Percentiles rank a stretch among this genome's conserved stretches.
Conservation (phyloP, 1,140 invertebrate genomes). For the Pseudomyrmex cubaensis region DNA sequence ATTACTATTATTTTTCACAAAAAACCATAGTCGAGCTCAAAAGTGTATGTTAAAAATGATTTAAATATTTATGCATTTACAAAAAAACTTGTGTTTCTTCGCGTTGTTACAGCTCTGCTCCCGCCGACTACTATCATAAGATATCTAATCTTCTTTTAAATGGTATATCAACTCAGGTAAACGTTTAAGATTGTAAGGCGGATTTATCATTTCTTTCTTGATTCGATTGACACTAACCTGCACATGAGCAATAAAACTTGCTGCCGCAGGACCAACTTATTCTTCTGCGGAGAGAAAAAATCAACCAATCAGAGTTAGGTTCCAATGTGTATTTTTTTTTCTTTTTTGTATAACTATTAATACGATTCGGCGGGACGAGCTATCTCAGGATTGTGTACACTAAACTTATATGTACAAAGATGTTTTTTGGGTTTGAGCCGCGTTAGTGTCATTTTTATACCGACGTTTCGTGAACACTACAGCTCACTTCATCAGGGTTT, state of each 20-base stretch:
- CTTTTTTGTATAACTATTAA: conserved; percentile 64
- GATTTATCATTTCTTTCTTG: conserved; percentile 79
- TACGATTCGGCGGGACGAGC: conserved; percentile 80
- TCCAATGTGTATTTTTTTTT: conserved; percentile 61
- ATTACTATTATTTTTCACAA: not conserved
- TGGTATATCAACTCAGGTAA: conserved; percentile 76
- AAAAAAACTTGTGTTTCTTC: conserved; percentile 76
- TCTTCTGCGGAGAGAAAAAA: conserved; percentile 89
- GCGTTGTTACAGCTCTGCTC: conserved; percentile 81
- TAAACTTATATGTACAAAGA: not conserved
- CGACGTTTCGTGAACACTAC: too few species aligned
- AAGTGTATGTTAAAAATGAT: conserved; percentile 62
- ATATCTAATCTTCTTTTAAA: conserved; percentile 77
- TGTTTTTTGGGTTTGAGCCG: too few species aligned
- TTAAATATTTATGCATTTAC: conserved; percentile 75
- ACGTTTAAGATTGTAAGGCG: conserved; percentile 79
- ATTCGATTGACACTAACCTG: conserved; percentile 87
- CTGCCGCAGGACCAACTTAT: conserved; percentile 91
- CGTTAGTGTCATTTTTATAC: too few species aligned
- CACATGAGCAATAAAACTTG: conserved; percentile 92
- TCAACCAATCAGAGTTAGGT: conserved; percentile 81
- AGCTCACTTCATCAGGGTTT: too few species aligned
- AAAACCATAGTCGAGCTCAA: conserved; percentile 65
- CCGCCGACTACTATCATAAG: conserved; percentile 80
- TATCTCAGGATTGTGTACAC: conserved; percentile 45